Evolutionary conservation across 92 coral and sea anemone genomes (phyloP), one percentile per base, ranked within the genome.

Genomic region (Hydrozoanthus gracilis): DNA sequence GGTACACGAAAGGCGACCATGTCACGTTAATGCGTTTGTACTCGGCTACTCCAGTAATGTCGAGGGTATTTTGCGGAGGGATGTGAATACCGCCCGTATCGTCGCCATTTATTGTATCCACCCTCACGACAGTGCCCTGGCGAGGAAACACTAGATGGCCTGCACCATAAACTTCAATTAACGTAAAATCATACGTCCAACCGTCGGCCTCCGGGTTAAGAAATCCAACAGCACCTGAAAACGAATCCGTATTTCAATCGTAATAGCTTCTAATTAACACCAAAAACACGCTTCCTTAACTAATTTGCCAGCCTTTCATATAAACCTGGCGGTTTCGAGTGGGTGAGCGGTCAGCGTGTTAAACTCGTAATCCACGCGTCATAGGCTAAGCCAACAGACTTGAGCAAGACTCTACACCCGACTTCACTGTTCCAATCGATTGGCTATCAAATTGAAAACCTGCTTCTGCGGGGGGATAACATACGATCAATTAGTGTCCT

Each of bases 81-180:
- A 92, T 86, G 83, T 92, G 95, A 69, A 92, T 85, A 47, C 90
- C 90, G 4, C 95, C 95, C 17, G 95, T 90, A 89, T 92, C 95
- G 58, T 92, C 95, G 75, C 95, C 95, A 74, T 89, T 77, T 51
- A 89, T 78, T 48, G 87, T 58, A 54, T 86, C 83, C 13, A 89
- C 86, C 80, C 88, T 87, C 78, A 92, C 91, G 5, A 78, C 76
- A 3, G 91, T 83, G 27, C 91, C 91, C 54, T 46, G 35, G 44
- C 93, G 93, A n/a, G 92, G 93, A 77, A 92, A 82, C 60, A 90
- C 88, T 72, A 92, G 67, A 86, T 92, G 95, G 39, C 93, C 91
- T 3, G 88, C 92, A 39, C 95, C 95, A 79, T 92, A 92, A 54
- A 92, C 89, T 60, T 92, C 95, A 46, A 92, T 87, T 65, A 89